Base-by-base conservation (phyloP, 2,113 vertebrate species). In the Cinclus mexicanus region DNA sequence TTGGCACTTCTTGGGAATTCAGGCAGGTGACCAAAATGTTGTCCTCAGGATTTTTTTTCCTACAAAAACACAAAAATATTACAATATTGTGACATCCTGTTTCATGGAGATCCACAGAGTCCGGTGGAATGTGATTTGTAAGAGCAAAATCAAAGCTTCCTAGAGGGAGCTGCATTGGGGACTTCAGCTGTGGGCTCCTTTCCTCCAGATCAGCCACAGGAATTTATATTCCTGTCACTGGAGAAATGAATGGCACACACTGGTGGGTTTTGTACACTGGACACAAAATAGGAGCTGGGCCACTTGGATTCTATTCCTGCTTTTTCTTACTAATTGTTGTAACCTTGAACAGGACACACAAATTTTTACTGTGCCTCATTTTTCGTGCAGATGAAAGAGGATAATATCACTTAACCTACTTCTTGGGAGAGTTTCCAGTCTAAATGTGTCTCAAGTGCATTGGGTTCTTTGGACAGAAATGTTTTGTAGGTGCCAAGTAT, bases 351-450 rank as follows among this genome's bases (percentile, higher is more conserved):
- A 86, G 42, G 41, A 49, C 19, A 3, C 41, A 4, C 6, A 21
- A 5, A 46, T 87, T 88, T 77, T 86, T 76, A 52, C 41, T 44
- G 26, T 86, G 68, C 63, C 76, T 94, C 37, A 10, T 61, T 94
- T 94, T 92, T 77, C 2, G 28, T 70, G 35, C 0, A 2, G 72
- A n/a, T 94, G 65, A 90, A 97, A 87, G 57, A 47, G 37, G 76
- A 86, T 92, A 70, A 86, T 95, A 87, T 60, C 69, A 64, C 60
- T 92, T 96, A 90, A 88, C 92, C 95, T 94, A 88, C 64, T 97
- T 96, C 72, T 77, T 57, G 26, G 47, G 91, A 75, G 84, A 81
- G 72, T 84, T 95, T 90, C 69, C 81, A 20, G 41, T 89, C 88
- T 90, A 89, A 92, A 89, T 96, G 85, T 90, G 90, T 95, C 93